Evolutionary conservation across 2,113 vertebrate species (phyloP), one percentile per base, ranked within the genome.

Genomic region (Syrmaticus mikado): DNA sequence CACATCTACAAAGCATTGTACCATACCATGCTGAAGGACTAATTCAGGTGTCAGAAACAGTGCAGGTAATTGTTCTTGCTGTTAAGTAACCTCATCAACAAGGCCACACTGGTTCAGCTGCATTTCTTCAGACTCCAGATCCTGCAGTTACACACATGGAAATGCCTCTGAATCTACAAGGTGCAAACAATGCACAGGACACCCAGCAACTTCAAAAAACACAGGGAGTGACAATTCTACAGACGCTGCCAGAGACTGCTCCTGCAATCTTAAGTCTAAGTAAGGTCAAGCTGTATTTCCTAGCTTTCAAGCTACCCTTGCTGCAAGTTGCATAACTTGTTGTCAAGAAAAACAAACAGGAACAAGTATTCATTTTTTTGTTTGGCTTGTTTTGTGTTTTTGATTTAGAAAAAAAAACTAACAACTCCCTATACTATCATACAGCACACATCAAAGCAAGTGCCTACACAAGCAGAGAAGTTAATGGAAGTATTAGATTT

Each of bases 61-160:
- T 2, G 3, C 38, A 61, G 40, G 24, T n/a, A 15, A 66, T 89
- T 41, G 11, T 13, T 22, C 20, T 7, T n/a, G 27, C 45, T 34
- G 50, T 15, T 36, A 32, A 48, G 10, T 11, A 22, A 10, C 27
- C 61, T n/a, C 17, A 32, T 19, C 36, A 52, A 21, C n/a, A 41
- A 7, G 1, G 11, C 12, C 52, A 41, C 21, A 2, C 3, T 4
- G 18, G 8, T 6, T 20, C 58, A 73, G 28, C 62, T 36, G 1
- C 0, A 5, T 11, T 13, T 2, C 36, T 72, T 30, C 65, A 41
- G 30, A 38, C 38, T 91, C 71, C 71, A 82, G 25, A 79, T 41
- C 46, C 65, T 6, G 1, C 20, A 6, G 13, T 8, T 2, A 13
- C 0, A 6, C 10, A 25, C 2, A 3, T 7, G 34, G 41, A 68